A percentile compares a stretch with the other conserved stretches of the same genome.
These are phyloP conservation scores for Uloborus diversus DNA, from an alignment of 1,140 invertebrate species.

Conservation along the genomic window DNA sequence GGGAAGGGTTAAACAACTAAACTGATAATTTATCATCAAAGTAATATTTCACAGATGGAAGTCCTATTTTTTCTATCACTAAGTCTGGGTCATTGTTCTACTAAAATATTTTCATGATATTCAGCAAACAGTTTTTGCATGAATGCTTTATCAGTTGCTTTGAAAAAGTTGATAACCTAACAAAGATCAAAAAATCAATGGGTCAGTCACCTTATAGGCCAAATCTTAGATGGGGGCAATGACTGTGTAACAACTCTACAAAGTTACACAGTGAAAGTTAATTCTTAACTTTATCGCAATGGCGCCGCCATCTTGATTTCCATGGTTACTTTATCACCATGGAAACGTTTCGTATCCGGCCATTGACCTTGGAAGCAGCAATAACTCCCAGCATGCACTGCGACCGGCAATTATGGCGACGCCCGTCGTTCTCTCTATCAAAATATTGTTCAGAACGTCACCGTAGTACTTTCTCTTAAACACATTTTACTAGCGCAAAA, in stretches of 20 bases:
- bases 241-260: conserved; percentile 18
- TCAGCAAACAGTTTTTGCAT: not conserved
- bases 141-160: not conserved
- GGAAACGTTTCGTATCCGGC: conserved; percentile 47
- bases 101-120: not conserved
- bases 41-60: no score
- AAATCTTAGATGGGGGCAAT: conserved; percentile 34
- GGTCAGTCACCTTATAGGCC: conserved; percentile 50
- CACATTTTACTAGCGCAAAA: no score
- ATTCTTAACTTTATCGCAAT: conserved; percentile 6
- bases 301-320: conserved; percentile 39
- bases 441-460: not conserved
- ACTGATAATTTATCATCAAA: no score
- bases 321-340: conserved; percentile 31
- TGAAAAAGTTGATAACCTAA: no score
- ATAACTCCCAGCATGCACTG: conserved; percentile 12
- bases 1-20: no score
- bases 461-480: no score
- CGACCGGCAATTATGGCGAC: conserved; percentile 29
- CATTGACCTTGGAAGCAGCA: conserved; percentile 46
- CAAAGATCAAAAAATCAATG: conserved; percentile 40
- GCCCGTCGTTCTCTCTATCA: conserved; percentile 1
- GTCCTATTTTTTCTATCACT: no score
- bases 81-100: no score
- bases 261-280: conserved; percentile 3